A percentile compares a stretch with the other conserved stretches of the same genome.
Evolutionary conservation across 2,797 vertebrate species (phyloP).

Genomic region (Vireo griseus): DNA sequence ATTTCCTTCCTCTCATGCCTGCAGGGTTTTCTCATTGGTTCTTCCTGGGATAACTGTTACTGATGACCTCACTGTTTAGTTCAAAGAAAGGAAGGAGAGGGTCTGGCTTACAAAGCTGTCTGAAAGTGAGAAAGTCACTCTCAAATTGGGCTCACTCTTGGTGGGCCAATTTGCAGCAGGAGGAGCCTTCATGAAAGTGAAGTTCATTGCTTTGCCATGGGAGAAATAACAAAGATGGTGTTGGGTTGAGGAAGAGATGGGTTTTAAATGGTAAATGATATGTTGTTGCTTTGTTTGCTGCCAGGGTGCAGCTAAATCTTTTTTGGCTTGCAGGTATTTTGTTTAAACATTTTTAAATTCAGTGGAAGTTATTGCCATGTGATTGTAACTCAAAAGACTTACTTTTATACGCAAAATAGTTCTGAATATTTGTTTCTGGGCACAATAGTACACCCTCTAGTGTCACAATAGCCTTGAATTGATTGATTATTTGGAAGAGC

Average conservation of each 20-base stretch:
- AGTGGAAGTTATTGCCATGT: background rate
- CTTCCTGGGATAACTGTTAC: constrained; percentile 6
- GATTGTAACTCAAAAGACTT: background rate
- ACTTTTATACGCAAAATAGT: background rate
- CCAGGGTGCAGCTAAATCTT: background rate
- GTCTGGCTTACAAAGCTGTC: background rate
- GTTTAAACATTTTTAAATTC: background rate
- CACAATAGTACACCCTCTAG: background rate
- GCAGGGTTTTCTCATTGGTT: constrained; percentile 39
- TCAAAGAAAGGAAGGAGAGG: background rate
- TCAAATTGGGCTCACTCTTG: background rate
- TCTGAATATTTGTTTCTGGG: background rate
- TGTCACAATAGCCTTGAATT: background rate
- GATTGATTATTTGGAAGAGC: background rate
- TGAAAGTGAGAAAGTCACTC: background rate
- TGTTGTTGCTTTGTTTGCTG: background rate
- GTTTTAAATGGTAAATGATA: background rate
- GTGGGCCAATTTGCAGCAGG: background rate
- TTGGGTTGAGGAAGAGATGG: background rate
- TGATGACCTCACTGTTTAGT: background rate
- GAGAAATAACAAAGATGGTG: background rate
- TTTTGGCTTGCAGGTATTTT: background rate
- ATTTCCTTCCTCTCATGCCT: constrained; percentile 48
- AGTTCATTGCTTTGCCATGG: background rate
- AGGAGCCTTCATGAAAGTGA: background rate